phyloP scores from a whole-genome alignment of 1,140 invertebrate species.

The Camponotus pennsylvanicus region DNA sequence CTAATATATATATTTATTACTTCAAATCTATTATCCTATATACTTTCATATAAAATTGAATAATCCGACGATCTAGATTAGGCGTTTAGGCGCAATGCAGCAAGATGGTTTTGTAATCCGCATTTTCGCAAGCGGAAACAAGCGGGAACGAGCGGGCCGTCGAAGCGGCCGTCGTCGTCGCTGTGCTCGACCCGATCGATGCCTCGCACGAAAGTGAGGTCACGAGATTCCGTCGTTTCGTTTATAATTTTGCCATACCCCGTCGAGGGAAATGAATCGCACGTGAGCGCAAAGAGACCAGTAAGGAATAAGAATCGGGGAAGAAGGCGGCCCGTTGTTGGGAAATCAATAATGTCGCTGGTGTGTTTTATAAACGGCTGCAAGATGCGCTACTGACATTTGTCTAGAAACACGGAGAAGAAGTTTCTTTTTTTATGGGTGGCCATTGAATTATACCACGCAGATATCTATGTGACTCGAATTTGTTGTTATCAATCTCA shows the following conservation, averaged over 20 bases:
- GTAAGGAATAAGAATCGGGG: conserved; percentile 46
- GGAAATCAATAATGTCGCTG: conserved; percentile 55
- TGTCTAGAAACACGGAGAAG: not conserved
- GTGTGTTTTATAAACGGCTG: conserved; percentile 58
- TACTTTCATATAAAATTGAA: conserved; percentile 11
- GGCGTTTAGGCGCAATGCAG: conserved; percentile 39
- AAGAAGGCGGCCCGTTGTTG: conserved; percentile 34
- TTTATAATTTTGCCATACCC: conserved; percentile 70
- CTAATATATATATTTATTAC: not conserved
- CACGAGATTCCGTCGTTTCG: conserved; percentile 75
- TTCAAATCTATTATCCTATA: not conserved
- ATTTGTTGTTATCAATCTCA: not conserved
- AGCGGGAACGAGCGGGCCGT: conserved; percentile 48
- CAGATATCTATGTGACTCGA: not conserved
- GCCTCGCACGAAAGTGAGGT: conserved; percentile 68
- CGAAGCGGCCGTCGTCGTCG: conserved; percentile 57
- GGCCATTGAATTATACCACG: conserved; percentile 21
- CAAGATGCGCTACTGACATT: conserved; percentile 55
- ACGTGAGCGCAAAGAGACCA: conserved; percentile 55
- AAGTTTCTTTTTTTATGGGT: conserved; percentile 6
- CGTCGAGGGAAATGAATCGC: conserved; percentile 70
- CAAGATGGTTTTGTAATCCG: conserved; percentile 34
- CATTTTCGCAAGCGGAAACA: conserved; percentile 57
- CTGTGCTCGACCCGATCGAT: conserved; percentile 68
- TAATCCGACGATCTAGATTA: conserved; percentile 40